Evolutionary conservation across 2,888 invertebrate genomes (phyloP), one percentile per base, ranked within the genome.

Genomic region (Clistopyga incitator): DNA sequence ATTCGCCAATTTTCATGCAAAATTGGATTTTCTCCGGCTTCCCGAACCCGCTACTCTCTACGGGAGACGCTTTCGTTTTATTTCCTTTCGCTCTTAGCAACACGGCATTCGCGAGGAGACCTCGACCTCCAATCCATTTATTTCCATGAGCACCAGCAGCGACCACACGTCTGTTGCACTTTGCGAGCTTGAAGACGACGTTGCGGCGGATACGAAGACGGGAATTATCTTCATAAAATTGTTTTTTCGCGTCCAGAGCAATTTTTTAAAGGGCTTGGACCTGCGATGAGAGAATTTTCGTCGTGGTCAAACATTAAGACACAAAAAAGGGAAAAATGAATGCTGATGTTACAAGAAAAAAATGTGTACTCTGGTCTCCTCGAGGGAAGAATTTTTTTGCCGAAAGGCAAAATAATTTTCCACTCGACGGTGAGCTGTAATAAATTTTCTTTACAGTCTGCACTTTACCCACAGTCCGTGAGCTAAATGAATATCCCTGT

Each of bases 1-100:
- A 67, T 67, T 47, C 42, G 15, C 67, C 67, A 67, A 67, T 67
- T 67, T 67, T 67, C 45, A 23, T 25, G 13, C 45, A 47, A 67
- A 67, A 67, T 67, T 67, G 67, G 67, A 67, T 64, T 20, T 64
- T 64, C 64, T 38, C 4, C 8, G 38, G 10, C 20, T 38, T 11
- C 10, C n/a, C n/a, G 61, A 38, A 18, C 64, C 11, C 64, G 20
- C 64, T 20, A 64, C 64, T 64, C 42, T 64, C 38, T 38, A 38
- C 20, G 0, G n/a, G n/a, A n/a, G n/a, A 11, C 13, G 38, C 64
- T 64, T 64, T 64, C 38, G 64, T 64, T 64, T 38, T 38, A 61
- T 64, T 20, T 2, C 18, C 64, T 64, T 64, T 64, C 64, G 64
- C 34, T 61, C 59, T 64, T 20, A 20, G 11, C 13, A 13, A 20